Base-by-base conservation (phyloP, 2,797 vertebrate species). In the Enteromius mattozi region DNA sequence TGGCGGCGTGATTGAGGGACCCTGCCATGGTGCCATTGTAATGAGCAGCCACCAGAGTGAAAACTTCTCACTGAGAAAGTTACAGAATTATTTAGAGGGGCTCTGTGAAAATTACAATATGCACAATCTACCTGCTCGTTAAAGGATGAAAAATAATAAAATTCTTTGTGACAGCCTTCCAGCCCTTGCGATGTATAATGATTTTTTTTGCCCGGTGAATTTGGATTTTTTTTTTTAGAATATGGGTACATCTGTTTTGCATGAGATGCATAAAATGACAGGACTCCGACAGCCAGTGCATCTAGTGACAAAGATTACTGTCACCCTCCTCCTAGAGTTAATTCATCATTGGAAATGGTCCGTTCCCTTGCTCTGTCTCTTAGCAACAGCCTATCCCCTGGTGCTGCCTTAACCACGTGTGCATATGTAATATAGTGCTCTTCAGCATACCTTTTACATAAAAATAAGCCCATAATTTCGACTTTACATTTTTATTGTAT, bases 181-280 rank as follows among this genome's bases (percentile, higher is more conserved):
- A 93, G 94, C 93, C 91, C 92, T 91, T 88, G 92, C 94, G 89
- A 86, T 88, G 93, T 94, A 95, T 94, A 95, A 94, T 93, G 91
- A 95, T 95, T 95, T 94, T 93, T 92, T 91, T 92, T 90, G 89
- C 89, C 88, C 83, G 92, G 94, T 92, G 92, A 92, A 91, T 93
- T 90, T 90, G 88, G 94, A 84, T 89, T 89, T 92, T 87, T 77
- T 81, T 80, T 88, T 88, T 85, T 91, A 93, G 93, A 94, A 96
- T 97, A 96, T 95, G 94, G 95, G 95, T 97, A 97, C 96, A 97
- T 97, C 97, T 97, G 96, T 97, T 97, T 97, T 97, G 96, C 96
- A 97, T 96, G 96, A 97, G 96, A 96, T 96, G 96, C 96, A 97
- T 96, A 97, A 97, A 97, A 97, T 98, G 97, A 97, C 97, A 97